Evolutionary conservation across 2,888 invertebrate genomes (phyloP), one percentile per base, ranked within the genome.

Genomic region (Drosophila pseudotalamancana): DNA sequence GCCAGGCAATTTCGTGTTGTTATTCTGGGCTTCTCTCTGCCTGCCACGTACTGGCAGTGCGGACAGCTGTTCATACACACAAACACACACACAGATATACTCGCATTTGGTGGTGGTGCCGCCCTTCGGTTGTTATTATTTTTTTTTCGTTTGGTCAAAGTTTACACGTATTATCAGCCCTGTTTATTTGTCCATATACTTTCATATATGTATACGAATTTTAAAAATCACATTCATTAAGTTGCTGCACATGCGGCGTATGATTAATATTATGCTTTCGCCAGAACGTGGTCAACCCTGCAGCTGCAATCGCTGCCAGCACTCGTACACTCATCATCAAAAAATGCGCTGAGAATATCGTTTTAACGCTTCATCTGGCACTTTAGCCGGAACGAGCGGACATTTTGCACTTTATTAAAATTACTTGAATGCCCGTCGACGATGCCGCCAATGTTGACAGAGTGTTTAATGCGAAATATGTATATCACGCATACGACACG

Each of bases 371-470:
- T 59, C 77, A 81, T 60, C 65, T 64, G 72, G 57, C 77, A 77
- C 57, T 76, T 72, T 72, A 57, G 77, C 32, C 54, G 40, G 53
- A 86, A 65, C 66, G 69, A 56, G 72, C 57, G 54, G 57, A 61
- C 87, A 86, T 65, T 81, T 81, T 68, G 46, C 88, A 86, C 81
- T 76, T 86, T 79, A 81, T 81, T 81, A 86, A 88, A 81, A 88
- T 86, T 76, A 83, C 81, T 86, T 69, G 56, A 72, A 59, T 48
- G 54, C 72, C 46, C 43, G 56, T 50, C 50, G 50, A 34, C 39
- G 32, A 35, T 35, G 51, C 25, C 65, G 51, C 19, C 21, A 14
- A 11, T 14, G 29, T 19, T 21, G 57, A 21, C 21, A 23, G 51
- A 34, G 40, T 50, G 34, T 53, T 61, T 66, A 50, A 61, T 57